Base-by-base conservation (phyloP, 1,140 invertebrate species). In the Pseudobourletiella spinata region DNA sequence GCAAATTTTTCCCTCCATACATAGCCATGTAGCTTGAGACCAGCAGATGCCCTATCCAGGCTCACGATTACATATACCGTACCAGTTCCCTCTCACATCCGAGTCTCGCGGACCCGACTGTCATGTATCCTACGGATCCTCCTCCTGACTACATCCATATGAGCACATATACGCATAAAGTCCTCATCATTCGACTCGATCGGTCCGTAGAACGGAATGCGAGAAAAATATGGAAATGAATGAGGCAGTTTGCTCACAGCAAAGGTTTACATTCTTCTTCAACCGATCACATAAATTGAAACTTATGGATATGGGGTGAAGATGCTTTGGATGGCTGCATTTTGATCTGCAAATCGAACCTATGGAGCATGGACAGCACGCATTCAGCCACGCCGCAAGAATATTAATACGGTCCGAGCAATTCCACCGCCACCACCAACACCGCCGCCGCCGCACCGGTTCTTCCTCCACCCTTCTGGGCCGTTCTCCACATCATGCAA, bases 161-260 rank as follows among this genome's bases (percentile, higher is more conserved):
- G n/a, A n/a, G n/a, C n/a, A n/a, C n/a, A n/a, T n/a, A n/a, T n/a
- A n/a, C n/a, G n/a, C 44, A 48, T 22, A 48, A 15, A 48, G 6
- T 48, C 22, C 18, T 48, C n/a, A n/a, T n/a, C n/a, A n/a, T 48
- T 20, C 44, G 6, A 48, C 18, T 18, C 20, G 26, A 16, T 25
- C 11, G 22, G 50, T 30, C 52, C 28, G 44, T 48, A 59, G 60
- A 60, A 60, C 59, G 54, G 43, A 61, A 60, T 63, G 65, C 55
- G 65, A 67, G 65, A 61, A 67, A 64, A 67, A 66, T 66, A 66
- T 66, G 64, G 64, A 66, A 66, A 66, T 66, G 55, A 54, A 29
- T 57, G 50, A 65, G 59, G 35, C 35, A 59, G 48, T 59, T 30
- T 25, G 54, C 56, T 55, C 25, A 32, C 32, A 48, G 22, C 39